Evolutionary conservation across 2,888 invertebrate genomes (phyloP).

Genomic region (Conomelus anceps): DNA sequence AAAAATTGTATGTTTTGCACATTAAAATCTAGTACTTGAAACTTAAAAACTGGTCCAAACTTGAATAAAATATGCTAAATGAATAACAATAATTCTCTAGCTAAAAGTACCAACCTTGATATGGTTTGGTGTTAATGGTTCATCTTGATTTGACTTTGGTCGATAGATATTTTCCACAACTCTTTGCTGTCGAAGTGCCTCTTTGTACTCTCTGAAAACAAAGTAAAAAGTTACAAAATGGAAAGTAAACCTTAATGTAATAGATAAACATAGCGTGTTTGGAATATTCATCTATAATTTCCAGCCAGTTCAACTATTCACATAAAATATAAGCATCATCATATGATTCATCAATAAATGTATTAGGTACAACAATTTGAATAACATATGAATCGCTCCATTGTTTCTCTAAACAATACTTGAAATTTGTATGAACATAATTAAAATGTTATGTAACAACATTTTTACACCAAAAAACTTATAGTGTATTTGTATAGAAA

Average conservation of each 20-base stretch:
- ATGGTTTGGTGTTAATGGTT: constrained; percentile 27
- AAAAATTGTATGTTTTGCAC: too few relatives aligned
- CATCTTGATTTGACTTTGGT: constrained; percentile 38
- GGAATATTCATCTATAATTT: background rate
- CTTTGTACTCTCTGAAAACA: constrained; percentile 73
- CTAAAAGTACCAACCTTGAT: constrained; percentile 13
- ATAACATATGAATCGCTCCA: too few relatives aligned
- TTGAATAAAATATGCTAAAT: background rate
- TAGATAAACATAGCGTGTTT: background rate
- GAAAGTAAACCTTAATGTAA: background rate
- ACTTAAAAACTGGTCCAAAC: background rate
- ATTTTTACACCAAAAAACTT: too few relatives aligned
- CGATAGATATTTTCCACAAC: constrained; percentile 50
- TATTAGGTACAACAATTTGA: too few relatives aligned
- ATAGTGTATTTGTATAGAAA: too few relatives aligned
- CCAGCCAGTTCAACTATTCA: too few relatives aligned
- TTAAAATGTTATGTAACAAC: too few relatives aligned
- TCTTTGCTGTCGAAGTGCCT: constrained; percentile 78
- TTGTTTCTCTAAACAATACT: too few relatives aligned
- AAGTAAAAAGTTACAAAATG: constrained; percentile 12
- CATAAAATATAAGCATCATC: too few relatives aligned
- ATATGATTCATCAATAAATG: too few relatives aligned
- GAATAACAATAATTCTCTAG: background rate
- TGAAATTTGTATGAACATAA: too few relatives aligned
- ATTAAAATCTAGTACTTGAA: too few relatives aligned